These are phyloP conservation scores for Onthophagus sagittarius DNA, from an alignment of 2,888 invertebrate species.

Conservation along the genomic window DNA sequence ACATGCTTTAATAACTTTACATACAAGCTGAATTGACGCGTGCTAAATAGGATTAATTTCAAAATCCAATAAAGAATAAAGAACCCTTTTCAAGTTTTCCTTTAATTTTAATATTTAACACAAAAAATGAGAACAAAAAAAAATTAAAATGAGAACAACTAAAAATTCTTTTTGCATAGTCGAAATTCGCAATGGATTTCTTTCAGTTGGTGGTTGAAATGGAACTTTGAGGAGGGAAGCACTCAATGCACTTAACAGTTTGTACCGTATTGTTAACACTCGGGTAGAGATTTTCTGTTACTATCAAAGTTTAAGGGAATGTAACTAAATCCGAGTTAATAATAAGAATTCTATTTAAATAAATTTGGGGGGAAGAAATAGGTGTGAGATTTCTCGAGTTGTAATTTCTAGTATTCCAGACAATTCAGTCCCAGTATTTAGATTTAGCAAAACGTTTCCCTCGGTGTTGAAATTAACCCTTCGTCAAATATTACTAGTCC, in stretches of 20 bases:
- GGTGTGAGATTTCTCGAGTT: too few relatives aligned
- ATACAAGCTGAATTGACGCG: too few relatives aligned
- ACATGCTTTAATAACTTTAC: too few relatives aligned
- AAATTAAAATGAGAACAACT: neutral
- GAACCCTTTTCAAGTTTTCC: neutral
- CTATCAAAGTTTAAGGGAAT: neutral
- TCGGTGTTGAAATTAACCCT: neutral
- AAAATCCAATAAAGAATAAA: too few relatives aligned
- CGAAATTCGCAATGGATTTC: neutral
- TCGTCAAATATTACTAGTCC: neutral
- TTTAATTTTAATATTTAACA: too few relatives aligned
- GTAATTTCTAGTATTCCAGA: too few relatives aligned
- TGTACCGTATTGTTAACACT: neutral
- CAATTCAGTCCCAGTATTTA: too few relatives aligned
- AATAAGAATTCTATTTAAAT: too few relatives aligned
- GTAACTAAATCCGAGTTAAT: neutral
- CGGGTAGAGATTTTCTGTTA: neutral
- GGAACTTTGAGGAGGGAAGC: neutral
- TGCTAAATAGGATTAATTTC: too few relatives aligned
- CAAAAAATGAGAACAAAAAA: too few relatives aligned
- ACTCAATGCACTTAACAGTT: neutral
- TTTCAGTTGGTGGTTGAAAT: neutral
- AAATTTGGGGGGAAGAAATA: too few relatives aligned
- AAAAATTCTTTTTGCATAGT: too few relatives aligned
- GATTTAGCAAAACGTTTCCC: neutral